Base-by-base conservation (phyloP, 2,888 invertebrate species). In the Lissocephala sabroskyi region DNA sequence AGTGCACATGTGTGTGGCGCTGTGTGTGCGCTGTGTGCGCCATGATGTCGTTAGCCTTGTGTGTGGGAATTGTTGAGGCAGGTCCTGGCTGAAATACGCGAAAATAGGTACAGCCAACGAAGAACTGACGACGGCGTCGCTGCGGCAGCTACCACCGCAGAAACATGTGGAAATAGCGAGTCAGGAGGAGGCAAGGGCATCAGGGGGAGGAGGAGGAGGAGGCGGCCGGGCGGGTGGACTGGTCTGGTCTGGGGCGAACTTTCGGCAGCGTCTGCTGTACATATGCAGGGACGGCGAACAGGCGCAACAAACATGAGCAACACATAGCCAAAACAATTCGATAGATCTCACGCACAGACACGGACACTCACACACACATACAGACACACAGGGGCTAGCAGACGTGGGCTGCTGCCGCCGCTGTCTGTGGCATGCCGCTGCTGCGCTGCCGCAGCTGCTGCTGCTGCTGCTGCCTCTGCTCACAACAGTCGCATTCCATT, bases 31-130 rank as follows among this genome's bases (percentile, higher is more conserved):
- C n/a, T n/a, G n/a, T n/a, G n/a, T n/a, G n/a, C n/a, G n/a, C n/a
- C n/a, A n/a, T n/a, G n/a, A n/a, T n/a, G n/a, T n/a, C n/a, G n/a
- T n/a, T n/a, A n/a, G n/a, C n/a, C n/a, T n/a, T n/a, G 57, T 59
- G 49, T 59, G 60, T 61, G 41, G 46, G 47, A 74, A 55, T 68
- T 80, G 77, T 81, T 81, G 81, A 81, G 81, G 82, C 80, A 81
- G 81, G 81, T 82, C 81, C 82, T 81, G 80, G 71, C 73, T 62
- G 62, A 62, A 75, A 65, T 58, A 56, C 61, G 59, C 61, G 61
- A 77, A 77, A 77, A 79, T 82, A 81, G 81, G 81, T 81, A 81
- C 81, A 81, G 81, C 81, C 82, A 81, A 82, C 80, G 81, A 82
- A 35, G 35, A 35, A 13, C 10, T 23, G 35, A 35, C 35, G 16